Percentiles rank a stretch among this genome's conserved stretches.
Conservation (phyloP, 2,113 vertebrate species). For the Gasterosteus aculeatus region DNA sequence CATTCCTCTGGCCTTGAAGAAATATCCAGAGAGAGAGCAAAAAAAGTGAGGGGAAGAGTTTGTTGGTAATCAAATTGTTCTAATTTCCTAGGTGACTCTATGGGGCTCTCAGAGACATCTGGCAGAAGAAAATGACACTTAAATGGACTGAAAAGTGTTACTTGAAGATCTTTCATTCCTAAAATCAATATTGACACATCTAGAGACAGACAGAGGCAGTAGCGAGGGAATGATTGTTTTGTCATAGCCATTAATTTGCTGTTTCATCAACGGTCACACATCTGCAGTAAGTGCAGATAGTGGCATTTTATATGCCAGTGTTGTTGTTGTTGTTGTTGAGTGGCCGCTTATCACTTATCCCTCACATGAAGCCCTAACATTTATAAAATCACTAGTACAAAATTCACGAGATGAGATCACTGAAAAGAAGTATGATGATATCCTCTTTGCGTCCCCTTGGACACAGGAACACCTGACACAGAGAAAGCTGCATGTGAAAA, state of each 20-base stretch:
- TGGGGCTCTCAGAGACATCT: conserved; percentile 2
- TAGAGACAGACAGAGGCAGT: conserved; percentile 1
- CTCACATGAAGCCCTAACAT: conserved; percentile 7
- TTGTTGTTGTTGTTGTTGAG: conserved; percentile 12
- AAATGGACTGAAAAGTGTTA: conserved; percentile 22
- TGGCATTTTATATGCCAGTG: conserved; percentile 38
- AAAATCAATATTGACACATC: conserved; percentile 36
- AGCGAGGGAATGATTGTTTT: not conserved
- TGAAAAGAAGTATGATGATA: conserved; percentile 8
- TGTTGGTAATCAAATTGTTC: conserved; percentile 35
- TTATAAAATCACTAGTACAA: conserved; percentile 20
- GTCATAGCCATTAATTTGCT: not conserved
- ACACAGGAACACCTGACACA: not conserved
- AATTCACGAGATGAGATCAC: conserved; percentile 14
- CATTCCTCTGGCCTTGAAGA: conserved; percentile 8
- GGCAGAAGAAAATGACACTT: not conserved
- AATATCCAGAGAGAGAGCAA: conserved; percentile 4
- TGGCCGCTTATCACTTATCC: conserved; percentile 39
- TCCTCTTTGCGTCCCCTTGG: not conserved
- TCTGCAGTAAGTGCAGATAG: conserved; percentile 14
- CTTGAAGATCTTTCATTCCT: conserved; percentile 30
- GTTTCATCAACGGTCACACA: conserved; percentile 4
- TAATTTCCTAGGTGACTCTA: conserved; percentile 37
- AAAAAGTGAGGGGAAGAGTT: conserved; percentile 22
- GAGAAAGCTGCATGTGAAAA: not conserved